Base-by-base conservation (phyloP, 1,140 invertebrate genomes). In the Steinernema khuongi region DNA sequence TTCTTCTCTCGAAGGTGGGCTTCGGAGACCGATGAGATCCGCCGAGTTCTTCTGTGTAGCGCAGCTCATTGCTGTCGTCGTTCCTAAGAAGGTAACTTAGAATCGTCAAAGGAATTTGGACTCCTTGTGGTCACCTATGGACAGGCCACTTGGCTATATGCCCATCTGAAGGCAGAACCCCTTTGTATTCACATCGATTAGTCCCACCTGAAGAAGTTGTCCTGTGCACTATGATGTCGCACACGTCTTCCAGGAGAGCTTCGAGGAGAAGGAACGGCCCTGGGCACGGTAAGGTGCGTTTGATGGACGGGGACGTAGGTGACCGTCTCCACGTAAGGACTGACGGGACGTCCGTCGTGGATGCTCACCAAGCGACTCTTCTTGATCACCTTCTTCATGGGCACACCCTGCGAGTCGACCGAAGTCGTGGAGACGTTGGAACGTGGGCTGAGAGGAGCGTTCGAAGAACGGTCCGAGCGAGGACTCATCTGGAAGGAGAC, bases 301-400 rank as follows among this genome's bases (percentile, higher is more conserved):
- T 60, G 50, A 22, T 60, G 50, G 50, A 60, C 67, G 29, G 79
- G 76, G 22, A 75, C 78, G 33, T 70, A 79, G 18, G 66, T 72
- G 28, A 84, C 84, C 11, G 73, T 81, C 67, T 85, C 82, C 11
- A 74, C 74, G 67, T 79, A 84, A n/a, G 79, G 74, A 36, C 75
- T 74, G 2, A 85, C 74, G 4, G 83, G 83, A n/a, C 84, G 76
- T 26, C 82, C 83, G 68, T 85, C 84, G 70, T 85, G 74, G 31
- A 85, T 83, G 31, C 78, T 83, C n/a, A 85, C 84, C 29, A 80
- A 69, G 18, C 83, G 74, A 17, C 74, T 71, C 68, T 83, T 84
- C 41, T 79, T 77, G 31, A 72, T 72, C 0, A 77, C 68, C 76
- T 75, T 60, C 50, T 60, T 60, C 11, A 60, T 11, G 4, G 50